Conservation (phyloP, 2,113 vertebrate genomes). For the Glareola pratincola region DNA sequence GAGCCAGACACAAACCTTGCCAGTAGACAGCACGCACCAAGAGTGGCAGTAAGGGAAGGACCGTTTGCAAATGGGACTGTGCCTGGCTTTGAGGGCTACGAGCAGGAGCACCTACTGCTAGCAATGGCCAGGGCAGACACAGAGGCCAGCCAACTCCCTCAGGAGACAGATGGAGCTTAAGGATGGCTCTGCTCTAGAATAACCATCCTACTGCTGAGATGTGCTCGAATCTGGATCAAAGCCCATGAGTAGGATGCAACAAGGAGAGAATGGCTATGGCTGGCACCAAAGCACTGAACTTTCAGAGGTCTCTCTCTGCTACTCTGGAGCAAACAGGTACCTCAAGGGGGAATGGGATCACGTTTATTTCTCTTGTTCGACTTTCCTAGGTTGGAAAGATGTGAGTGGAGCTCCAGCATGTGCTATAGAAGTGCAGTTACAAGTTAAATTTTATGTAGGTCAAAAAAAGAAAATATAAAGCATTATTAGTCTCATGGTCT, state of each 20-base stretch:
- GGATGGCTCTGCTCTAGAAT: background rate
- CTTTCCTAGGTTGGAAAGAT: background rate
- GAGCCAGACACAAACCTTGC: background rate
- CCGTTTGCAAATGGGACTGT: background rate
- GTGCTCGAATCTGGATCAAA: background rate
- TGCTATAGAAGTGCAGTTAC: background rate
- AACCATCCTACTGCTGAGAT: background rate
- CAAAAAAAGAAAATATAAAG: background rate
- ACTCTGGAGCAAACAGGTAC: background rate
- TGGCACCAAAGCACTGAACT: background rate
- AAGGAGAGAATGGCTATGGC: background rate
- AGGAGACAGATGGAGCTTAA: background rate
- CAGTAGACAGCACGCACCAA: background rate
- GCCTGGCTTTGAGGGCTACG: fast-evolving
- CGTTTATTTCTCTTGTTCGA: background rate
- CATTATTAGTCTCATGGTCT: background rate
- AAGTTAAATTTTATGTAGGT: background rate
- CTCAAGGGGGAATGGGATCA: background rate
- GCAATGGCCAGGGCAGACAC: background rate
- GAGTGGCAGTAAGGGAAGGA: background rate
- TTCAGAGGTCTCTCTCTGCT: background rate
- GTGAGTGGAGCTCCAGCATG: background rate
- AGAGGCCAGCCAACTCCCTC: background rate
- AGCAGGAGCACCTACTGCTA: background rate
- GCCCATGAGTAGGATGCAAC: background rate